Evolutionary conservation across 2,888 invertebrate genomes (phyloP), one percentile per base, ranked within the genome.

Genomic region (Camponotus fellah): DNA sequence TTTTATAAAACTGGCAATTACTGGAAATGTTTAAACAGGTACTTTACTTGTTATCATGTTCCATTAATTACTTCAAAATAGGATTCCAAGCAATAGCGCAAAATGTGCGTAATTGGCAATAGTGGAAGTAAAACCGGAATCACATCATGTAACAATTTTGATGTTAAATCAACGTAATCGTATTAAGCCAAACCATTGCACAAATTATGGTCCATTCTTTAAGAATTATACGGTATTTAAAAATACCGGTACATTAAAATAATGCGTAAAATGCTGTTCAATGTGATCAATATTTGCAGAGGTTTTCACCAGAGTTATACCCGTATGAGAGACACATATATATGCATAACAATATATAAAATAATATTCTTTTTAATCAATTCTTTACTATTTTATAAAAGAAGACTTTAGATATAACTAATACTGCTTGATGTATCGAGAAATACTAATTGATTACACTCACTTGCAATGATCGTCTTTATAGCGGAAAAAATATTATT

Each of bases 221-320:
- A 14, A 53, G 46, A 46, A 80, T 69, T 46, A 17, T 17, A 34
- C 56, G 14, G 37, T n/a, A n/a, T n/a, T n/a, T n/a, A n/a, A n/a
- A n/a, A n/a, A n/a, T n/a, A n/a, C n/a, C 56, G 14, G 37, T 46
- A 26, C 5, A 26, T 56, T 58, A 34, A 65, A 58, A 40, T 68
- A 76, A 82, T 34, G 37, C 14, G 10, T 65, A 40, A n/a, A 12
- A 43, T 12, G 12, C 9, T 75, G 17, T 66, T 74, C 46, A 82
- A 46, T 37, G 37, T 66, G 60, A 37, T 60, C 43, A 62, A 69
- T 62, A 58, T 37, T 58, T 56, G 40, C 64, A 69, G 69, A 83
- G 83, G 83, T 83, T 83, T 83, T 83, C 83, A 77, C 83, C 60
- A 53, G 53, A 53, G 43, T 68, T 79, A 53, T 49, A 53, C 53